Evolutionary conservation across 2,888 invertebrate genomes (phyloP), one percentile per base, ranked within the genome.

Genomic region (Phyto melanocephala): DNA sequence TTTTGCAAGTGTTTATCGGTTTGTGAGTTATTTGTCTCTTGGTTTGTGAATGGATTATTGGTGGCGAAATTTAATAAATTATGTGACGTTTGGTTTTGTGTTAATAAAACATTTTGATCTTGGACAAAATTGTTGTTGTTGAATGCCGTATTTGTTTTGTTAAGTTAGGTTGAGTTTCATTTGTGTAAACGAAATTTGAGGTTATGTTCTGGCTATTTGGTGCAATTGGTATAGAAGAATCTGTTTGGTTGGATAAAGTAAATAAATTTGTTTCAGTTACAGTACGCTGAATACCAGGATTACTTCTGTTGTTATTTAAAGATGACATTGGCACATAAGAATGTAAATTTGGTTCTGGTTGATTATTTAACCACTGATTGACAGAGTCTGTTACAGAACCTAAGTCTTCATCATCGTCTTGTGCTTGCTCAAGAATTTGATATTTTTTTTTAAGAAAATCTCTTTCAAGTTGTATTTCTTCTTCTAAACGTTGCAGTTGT

Each of bases 301-400:
- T n/a, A n/a, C n/a, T n/a, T n/a, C n/a, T n/a, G n/a, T n/a, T n/a
- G n/a, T n/a, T n/a, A n/a, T n/a, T n/a, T n/a, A n/a, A n/a, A n/a
- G n/a, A n/a, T n/a, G n/a, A n/a, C n/a, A n/a, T 13, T 15, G 35
- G 8, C 7, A 6, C 11, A n/a, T n/a, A n/a, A 28, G 24, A 54
- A 24, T 10, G 8, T 68, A 24, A 37, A 54, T 52, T 17, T 1
- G n/a, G n/a, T n/a, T n/a, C n/a, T n/a, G n/a, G n/a, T 33, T 62
- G 62, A 11, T 52, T 74, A n/a, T 54, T 54, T 13, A 62, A 42
- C 62, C 62, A 74, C 4, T 62, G 62, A 54, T 42, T 40, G 0
- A 74, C 33, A 5, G 74, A 74, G 17, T 6, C 63, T 11, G 24
- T 63, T 20, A 63, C 8, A n/a, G n/a, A n/a, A n/a, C n/a, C n/a